Percentiles rank a stretch among this genome's conserved stretches.
These are phyloP conservation scores for Metopolophium dirhodum DNA, from an alignment of 1,140 invertebrate species.

Conservation along the genomic window DNA sequence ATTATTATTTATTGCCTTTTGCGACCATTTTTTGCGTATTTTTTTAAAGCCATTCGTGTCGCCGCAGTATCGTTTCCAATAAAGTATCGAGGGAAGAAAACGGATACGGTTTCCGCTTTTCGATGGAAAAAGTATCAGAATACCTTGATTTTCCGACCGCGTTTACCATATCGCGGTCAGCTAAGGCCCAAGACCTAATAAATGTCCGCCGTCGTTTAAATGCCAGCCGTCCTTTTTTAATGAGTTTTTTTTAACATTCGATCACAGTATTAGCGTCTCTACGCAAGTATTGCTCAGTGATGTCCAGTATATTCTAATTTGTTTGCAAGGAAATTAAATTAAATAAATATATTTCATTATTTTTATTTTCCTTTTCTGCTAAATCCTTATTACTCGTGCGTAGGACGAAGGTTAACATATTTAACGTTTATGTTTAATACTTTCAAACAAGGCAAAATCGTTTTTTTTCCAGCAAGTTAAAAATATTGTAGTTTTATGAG, in stretches of 20 bases:
- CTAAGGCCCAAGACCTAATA: background rate
- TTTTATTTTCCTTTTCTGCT: background rate
- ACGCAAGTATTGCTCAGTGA: background rate
- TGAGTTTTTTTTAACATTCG: background rate
- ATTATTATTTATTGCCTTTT: background rate
- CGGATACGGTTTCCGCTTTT: background rate
- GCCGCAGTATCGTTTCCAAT: constrained; percentile 1
- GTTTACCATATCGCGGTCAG: background rate
- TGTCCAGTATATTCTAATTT: background rate
- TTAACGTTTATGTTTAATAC: background rate
- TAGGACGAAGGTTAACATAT: background rate
- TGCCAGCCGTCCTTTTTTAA: background rate
- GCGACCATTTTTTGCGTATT: background rate
- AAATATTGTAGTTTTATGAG: background rate
- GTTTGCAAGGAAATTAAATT: background rate
- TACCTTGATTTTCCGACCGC: background rate
- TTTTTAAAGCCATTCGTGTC: background rate
- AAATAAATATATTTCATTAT: background rate
- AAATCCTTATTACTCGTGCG: background rate
- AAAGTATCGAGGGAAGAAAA: background rate
- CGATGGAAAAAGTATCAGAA: background rate
- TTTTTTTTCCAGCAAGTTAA: background rate
- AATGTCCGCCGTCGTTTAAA: background rate
- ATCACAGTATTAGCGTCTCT: background rate
- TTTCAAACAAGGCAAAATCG: background rate